phyloP scores from a whole-genome alignment of 2,797 vertebrate species.

The Rhabdophis nuchalis region DNA sequence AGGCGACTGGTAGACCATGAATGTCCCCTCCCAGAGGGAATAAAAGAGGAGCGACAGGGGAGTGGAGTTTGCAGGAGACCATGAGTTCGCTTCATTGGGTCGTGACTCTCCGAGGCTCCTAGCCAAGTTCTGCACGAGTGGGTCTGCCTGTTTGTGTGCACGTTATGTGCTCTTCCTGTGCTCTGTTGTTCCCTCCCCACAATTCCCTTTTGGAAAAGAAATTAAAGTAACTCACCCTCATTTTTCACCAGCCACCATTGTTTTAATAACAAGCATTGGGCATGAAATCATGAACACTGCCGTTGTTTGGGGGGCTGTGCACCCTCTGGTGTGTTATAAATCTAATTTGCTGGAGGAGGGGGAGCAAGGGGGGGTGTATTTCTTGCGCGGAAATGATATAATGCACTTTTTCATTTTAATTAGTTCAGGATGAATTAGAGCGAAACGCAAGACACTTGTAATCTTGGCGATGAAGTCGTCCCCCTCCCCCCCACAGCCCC shows the following conservation, averaged over 20 bases:
- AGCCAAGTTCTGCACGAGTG: too few relatives aligned
- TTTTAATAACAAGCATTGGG: conserved; percentile 5
- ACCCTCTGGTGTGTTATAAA: not conserved
- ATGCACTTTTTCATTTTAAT: conserved; percentile 29
- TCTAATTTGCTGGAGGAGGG: conserved; percentile 13
- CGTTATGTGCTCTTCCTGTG: not conserved
- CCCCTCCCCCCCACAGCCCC: not conserved
- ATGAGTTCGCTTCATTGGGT: too few relatives aligned
- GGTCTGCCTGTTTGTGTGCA: not conserved
- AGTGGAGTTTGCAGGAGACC: too few relatives aligned
- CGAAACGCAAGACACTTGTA: not conserved
- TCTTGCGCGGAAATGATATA: not conserved
- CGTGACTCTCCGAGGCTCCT: too few relatives aligned
- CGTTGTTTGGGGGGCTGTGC: not conserved
- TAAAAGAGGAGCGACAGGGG: too few relatives aligned
- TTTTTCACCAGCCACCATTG: not conserved
- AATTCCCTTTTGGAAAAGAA: not conserved
- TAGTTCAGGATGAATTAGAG: conserved; percentile 32
- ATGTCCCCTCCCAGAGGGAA: too few relatives aligned
- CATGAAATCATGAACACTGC: not conserved
- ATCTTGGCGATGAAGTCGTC: not conserved
- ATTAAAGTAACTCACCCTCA: not conserved
- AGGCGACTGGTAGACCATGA: too few relatives aligned
- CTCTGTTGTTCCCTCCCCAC: not conserved
- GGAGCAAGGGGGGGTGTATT: not conserved